Conservation (phyloP, 1,140 invertebrate genomes). For the Drosophila sp. region DNA sequence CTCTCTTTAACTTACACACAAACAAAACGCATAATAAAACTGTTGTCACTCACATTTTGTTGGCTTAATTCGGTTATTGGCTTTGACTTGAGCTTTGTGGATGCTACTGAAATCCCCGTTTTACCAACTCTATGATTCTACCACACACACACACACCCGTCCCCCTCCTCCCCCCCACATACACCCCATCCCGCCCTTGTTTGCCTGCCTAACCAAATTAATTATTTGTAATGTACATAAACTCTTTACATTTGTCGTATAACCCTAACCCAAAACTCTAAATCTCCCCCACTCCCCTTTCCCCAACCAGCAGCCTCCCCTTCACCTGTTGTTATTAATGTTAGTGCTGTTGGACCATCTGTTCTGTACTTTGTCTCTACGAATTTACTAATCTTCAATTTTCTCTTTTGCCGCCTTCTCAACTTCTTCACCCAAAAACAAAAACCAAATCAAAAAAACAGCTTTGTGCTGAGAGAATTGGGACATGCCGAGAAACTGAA, state of each 20-base stretch:
- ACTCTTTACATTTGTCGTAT: neutral
- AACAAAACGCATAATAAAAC: slow-evolving; percentile 1
- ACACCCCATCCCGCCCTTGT: too few species aligned
- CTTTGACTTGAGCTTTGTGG: slow-evolving; percentile 42
- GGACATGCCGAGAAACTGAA: slow-evolving; percentile 86
- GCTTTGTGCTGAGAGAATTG: slow-evolving; percentile 87
- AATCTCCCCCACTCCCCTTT: neutral
- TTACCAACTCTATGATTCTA: neutral
- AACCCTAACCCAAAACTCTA: neutral
- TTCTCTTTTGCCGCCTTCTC: slow-evolving; percentile 25
- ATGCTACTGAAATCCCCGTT: slow-evolving; percentile 10
- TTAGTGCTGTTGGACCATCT: slow-evolving; percentile 32
- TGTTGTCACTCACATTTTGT: slow-evolving; percentile 15
- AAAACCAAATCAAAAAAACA: slow-evolving; percentile 56
- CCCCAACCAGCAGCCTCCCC: neutral
- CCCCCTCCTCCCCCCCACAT: too few species aligned
- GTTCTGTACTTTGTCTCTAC: neutral
- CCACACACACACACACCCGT: too few species aligned
- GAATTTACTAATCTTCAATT: slow-evolving; percentile 23
- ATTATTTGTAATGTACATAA: slow-evolving; percentile 14
- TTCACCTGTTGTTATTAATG: slow-evolving; percentile 45
- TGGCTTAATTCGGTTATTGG: slow-evolving; percentile 33
- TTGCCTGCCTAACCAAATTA: slow-evolving; percentile 3
- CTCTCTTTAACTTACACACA: slow-evolving; percentile 9
- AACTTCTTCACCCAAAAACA: neutral